Evolutionary conservation across 2,888 invertebrate genomes (phyloP), one percentile per base, ranked within the genome.

Genomic region (Rhagonycha fulva): DNA sequence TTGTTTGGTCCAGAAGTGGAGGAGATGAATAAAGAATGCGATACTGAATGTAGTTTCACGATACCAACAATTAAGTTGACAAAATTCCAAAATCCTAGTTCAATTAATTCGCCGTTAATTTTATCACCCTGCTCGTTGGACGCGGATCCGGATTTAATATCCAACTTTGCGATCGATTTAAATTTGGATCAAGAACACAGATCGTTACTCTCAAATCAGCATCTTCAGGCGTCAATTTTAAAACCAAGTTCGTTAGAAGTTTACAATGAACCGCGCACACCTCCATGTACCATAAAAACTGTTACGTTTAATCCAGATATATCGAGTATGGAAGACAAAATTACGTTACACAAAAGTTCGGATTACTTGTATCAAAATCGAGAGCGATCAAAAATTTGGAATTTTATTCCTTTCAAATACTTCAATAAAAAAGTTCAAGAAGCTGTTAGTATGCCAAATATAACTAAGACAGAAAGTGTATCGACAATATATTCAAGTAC

Each of bases 291-390:
- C 47, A 82, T 85, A 23, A 88, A 88, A 80, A 87, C 87, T 74
- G 88, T 88, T 70, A 88, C 87, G 4, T 88, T 88, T 81, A 88
- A 87, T 82, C 88, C 88, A 14, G 83, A 88, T 79, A 87, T 86
- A 60, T 83, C 85, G 71, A 86, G 84, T 72, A 85, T 86, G 62
- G 84, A 84, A 82, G 14, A 82, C 82, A 71, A 82, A 82, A 4
- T 82, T 80, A 30, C 83, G 80, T 28, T 79, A 9, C 70, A 70
- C 28, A 74, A 61, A 62, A 71, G 67, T 68, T 67, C 24, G 7
- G 76, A 76, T 68, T 62, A 70, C 9, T 28, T 71, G 9, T 14
- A 68, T 14, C 62, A 11, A 14, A 71, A 62, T 26, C 47, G 32
- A 14, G 71, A 71, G 19, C 66, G 68, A 14, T 74, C 67, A 0